Percentiles rank a stretch among this genome's conserved stretches.
Evolutionary conservation across 2,113 vertebrate species (phyloP).

Genomic region (Prochilodus magdalenae): DNA sequence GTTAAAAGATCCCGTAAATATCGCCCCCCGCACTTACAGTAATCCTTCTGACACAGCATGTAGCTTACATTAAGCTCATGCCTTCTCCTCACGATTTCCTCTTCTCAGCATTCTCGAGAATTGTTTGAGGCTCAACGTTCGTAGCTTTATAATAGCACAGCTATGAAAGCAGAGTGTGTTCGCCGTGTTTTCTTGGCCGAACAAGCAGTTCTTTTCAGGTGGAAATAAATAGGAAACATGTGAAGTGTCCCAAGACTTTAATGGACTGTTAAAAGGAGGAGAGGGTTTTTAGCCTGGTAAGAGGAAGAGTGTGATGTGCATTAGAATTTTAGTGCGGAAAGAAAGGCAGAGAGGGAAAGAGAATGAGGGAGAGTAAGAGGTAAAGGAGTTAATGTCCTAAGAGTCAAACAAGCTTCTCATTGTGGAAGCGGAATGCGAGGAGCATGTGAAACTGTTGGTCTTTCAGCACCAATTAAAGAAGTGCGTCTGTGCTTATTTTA

Average conservation of each 20-base stretch:
- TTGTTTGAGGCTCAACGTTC: neutral
- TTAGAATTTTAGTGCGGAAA: slow-evolving; percentile 32
- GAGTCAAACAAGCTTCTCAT: slow-evolving; percentile 5
- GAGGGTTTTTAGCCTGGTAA: slow-evolving; percentile 26
- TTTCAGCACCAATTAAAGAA: neutral
- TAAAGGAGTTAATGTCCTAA: neutral
- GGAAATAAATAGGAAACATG: slow-evolving; percentile 47
- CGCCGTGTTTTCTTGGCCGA: neutral
- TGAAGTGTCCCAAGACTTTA: slow-evolving; percentile 42
- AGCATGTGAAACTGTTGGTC: slow-evolving; percentile 26
- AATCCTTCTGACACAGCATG: slow-evolving; percentile 24
- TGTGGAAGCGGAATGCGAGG: slow-evolving; percentile 16
- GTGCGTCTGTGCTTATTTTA: neutral
- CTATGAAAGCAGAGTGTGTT: neutral
- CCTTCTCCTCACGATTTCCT: neutral
- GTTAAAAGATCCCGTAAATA: slow-evolving; percentile 34
- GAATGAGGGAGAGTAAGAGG: slow-evolving; percentile 6
- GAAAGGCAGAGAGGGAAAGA: neutral
- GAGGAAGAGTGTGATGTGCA: slow-evolving; percentile 39
- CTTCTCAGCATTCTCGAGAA: neutral
- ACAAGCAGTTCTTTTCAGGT: slow-evolving; percentile 17
- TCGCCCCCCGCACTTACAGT: slow-evolving; percentile 9
- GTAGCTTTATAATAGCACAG: neutral
- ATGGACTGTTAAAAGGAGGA: slow-evolving; percentile 37
- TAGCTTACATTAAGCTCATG: slow-evolving; percentile 10